Evolutionary conservation across 2,113 vertebrate species (phyloP).

Genomic region (Ranitomeya imitator): DNA sequence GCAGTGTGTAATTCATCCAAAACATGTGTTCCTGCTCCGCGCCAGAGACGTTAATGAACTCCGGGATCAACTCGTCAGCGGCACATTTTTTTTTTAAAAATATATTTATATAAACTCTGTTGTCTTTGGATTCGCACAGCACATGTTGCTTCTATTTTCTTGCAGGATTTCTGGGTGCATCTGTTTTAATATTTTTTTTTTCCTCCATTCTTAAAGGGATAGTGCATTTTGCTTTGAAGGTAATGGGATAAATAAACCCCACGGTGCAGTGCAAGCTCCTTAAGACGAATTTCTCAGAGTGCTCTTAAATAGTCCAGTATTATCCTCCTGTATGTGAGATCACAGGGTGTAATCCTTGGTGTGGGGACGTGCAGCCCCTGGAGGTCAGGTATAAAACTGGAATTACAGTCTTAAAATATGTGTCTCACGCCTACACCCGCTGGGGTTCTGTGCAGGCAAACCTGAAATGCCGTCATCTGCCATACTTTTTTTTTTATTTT

Average conservation of each 20-base stretch:
- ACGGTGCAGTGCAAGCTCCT: background rate
- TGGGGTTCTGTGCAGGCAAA: background rate
- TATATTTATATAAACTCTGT: background rate
- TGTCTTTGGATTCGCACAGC: background rate
- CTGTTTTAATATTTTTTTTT: background rate
- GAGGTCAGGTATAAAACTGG: background rate
- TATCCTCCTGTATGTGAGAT: background rate
- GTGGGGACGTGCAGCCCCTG: background rate
- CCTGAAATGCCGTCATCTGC: too few relatives aligned
- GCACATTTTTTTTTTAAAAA: background rate
- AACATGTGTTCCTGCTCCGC: slow-evolving; percentile 19
- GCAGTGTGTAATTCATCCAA: slow-evolving; percentile 23
- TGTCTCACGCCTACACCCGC: background rate
- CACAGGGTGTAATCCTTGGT: background rate
- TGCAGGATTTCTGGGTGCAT: background rate
- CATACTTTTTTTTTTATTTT: background rate
- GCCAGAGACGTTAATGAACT: slow-evolving; percentile 16
- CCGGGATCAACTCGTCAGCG: background rate
- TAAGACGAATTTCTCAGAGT: background rate
- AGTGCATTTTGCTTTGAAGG: background rate
- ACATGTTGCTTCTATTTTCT: background rate
- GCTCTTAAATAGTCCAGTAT: background rate
- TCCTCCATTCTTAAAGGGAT: background rate
- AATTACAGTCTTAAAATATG: background rate
- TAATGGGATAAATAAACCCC: background rate